Evolutionary conservation across 2,888 invertebrate genomes (phyloP).

Genomic region (Sipunculus nudus): DNA sequence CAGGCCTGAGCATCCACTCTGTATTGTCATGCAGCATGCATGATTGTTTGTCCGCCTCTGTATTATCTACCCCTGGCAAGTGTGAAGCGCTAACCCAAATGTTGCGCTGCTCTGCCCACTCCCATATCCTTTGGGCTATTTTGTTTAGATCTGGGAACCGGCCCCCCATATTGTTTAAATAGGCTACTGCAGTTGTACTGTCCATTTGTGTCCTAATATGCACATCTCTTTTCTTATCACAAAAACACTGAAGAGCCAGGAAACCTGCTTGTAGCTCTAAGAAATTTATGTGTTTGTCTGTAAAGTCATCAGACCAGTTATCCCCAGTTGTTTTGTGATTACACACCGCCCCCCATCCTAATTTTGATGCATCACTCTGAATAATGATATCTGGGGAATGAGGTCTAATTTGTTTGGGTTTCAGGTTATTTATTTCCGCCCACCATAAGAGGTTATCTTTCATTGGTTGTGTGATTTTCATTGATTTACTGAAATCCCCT

Average conservation of each 20-base stretch:
- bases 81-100: background rate
- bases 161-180: too few species aligned
- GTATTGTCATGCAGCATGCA: background rate
- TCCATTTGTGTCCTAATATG: too few species aligned
- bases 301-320: background rate
- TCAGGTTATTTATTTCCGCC: too few species aligned
- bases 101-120: background rate
- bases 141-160: background rate
- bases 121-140: background rate
- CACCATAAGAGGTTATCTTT: background rate
- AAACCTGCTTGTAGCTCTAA: background rate
- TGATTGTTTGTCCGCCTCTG: background rate
- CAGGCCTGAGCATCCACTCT: background rate
- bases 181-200: too few species aligned
- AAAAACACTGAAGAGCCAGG: background rate
- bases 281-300: slow-evolving; percentile 2
- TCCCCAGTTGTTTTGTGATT: background rate
- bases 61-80: background rate
- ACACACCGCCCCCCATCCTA: slow-evolving; percentile 1
- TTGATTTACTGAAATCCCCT: background rate
- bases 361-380: background rate
- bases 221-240: background rate
- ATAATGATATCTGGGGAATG: background rate
- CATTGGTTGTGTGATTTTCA: background rate
- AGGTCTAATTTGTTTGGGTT: too few species aligned